Evolutionary conservation across 2,797 vertebrate species (phyloP).

Genomic region (Arnoldichthys spilopterus): DNA sequence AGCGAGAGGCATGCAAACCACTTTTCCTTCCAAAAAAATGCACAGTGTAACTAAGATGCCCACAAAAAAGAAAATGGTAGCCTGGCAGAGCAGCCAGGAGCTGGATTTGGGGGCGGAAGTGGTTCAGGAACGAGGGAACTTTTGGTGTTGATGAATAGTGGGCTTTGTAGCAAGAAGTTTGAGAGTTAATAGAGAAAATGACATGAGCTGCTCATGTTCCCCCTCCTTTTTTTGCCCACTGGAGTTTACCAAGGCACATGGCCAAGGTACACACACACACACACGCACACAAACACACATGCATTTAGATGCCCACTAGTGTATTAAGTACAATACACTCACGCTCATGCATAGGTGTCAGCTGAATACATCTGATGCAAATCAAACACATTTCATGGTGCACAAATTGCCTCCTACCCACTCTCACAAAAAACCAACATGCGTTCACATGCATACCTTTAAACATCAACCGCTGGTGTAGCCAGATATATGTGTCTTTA

Average conservation of each 20-base stretch:
- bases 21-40: slow-evolving; percentile 62
- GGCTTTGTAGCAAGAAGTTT: slow-evolving; percentile 73
- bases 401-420: slow-evolving; percentile 43
- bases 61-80: slow-evolving; percentile 69
- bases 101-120: slow-evolving; percentile 70
- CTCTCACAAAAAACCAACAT: slow-evolving; percentile 16
- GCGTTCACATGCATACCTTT: too few species aligned
- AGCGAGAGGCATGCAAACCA: slow-evolving; percentile 57
- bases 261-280: slow-evolving; percentile 71
- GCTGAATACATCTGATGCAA: not conserved
- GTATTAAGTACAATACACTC: slow-evolving; percentile 45
- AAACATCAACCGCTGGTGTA: not conserved
- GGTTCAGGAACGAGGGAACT: slow-evolving; percentile 70
- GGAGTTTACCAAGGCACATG: slow-evolving; percentile 73
- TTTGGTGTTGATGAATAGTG: slow-evolving; percentile 73
- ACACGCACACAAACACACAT: slow-evolving; percentile 36
- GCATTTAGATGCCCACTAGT: slow-evolving; percentile 17
- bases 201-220: slow-evolving; percentile 68
- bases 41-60: slow-evolving; percentile 74
- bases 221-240: slow-evolving; percentile 48
- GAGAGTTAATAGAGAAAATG: slow-evolving; percentile 77
- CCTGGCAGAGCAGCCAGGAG: slow-evolving; percentile 57
- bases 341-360: not conserved
- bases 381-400: not conserved
- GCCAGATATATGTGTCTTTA: slow-evolving; percentile 42